Evolutionary conservation across 2,797 vertebrate species (phyloP).

Genomic region (Trematomus bernacchii): DNA sequence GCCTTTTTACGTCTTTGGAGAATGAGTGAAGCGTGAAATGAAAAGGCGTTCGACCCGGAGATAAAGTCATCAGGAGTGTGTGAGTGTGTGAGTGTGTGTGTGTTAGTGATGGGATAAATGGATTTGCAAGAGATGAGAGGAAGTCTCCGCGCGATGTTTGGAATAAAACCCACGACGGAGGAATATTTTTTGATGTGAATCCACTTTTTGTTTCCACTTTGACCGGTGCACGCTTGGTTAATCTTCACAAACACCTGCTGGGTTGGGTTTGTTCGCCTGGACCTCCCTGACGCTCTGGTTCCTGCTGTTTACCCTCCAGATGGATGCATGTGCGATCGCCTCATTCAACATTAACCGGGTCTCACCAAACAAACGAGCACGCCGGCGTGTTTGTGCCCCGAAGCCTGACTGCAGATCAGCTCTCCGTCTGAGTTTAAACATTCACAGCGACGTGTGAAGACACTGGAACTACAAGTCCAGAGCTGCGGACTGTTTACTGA

Average conservation of each 20-base stretch:
- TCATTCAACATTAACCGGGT: conserved; percentile 23
- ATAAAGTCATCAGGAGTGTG: neutral
- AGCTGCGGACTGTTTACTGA: too few relatives aligned
- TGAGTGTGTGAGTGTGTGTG: conserved; percentile 2
- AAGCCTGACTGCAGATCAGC: neutral
- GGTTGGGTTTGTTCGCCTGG: too few relatives aligned
- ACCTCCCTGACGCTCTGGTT: too few relatives aligned
- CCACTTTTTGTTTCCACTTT: neutral
- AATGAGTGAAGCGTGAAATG: neutral
- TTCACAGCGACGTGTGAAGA: neutral
- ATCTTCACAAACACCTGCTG: too few relatives aligned
- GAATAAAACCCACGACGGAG: neutral
- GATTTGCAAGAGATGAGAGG: conserved; percentile 11
- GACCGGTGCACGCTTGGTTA: too few relatives aligned
- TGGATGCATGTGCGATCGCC: conserved; percentile 30
- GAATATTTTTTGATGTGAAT: neutral
- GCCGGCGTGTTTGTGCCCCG: conserved; percentile 4
- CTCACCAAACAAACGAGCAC: conserved; percentile 18
- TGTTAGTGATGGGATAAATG: conserved; percentile 4
- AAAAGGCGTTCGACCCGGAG: neutral
- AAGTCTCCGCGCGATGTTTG: neutral
- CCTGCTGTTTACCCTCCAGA: conserved; percentile 4
- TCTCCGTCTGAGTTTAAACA: conserved; percentile 15
- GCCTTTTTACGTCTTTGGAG: too few relatives aligned
- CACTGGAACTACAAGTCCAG: too few relatives aligned